Evolutionary conservation across 2,888 invertebrate genomes (phyloP).

Genomic region (Acanthococcus lagerstroemiae): DNA sequence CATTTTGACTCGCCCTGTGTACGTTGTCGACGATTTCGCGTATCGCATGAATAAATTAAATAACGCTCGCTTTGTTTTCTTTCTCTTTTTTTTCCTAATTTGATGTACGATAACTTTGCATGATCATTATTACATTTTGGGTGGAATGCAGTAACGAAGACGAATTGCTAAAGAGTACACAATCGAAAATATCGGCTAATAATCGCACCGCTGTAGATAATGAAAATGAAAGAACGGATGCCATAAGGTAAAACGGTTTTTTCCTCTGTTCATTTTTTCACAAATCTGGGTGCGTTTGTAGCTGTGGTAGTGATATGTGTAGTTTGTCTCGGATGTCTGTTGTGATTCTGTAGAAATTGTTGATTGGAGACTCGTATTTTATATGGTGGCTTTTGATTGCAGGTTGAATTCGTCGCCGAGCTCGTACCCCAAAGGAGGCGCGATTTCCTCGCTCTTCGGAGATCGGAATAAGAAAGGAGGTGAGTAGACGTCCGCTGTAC

Average conservation of each 20-base stretch:
- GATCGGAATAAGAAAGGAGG: constrained; percentile 53
- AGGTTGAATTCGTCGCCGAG: constrained; percentile 31
- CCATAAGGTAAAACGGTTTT: constrained; percentile 13
- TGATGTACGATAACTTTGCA: no score
- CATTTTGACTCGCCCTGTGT: no score
- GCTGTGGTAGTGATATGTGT: neutral
- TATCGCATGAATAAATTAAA: no score
- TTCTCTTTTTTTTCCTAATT: no score
- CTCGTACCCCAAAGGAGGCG: constrained; percentile 49
- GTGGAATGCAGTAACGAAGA: constrained; percentile 1
- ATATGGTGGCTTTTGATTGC: neutral
- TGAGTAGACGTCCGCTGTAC: no score
- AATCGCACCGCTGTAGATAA: constrained; percentile 6
- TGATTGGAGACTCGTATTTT: neutral
- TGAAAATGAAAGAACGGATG: neutral
- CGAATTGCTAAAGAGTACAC: constrained; percentile 35
- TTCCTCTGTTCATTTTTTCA: neutral
- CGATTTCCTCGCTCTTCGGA: constrained; percentile 51
- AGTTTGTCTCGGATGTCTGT: neutral
- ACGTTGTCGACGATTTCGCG: no score
- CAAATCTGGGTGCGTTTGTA: neutral
- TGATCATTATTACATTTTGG: no score
- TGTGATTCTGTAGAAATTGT: no score
- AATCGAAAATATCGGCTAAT: neutral
- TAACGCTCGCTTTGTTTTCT: no score